Percentiles rank a stretch among this genome's conserved stretches.
These are phyloP conservation scores for Macrotrachela quadricornifera DNA, from an alignment of 1,140 invertebrate species.

Conservation along the genomic window DNA sequence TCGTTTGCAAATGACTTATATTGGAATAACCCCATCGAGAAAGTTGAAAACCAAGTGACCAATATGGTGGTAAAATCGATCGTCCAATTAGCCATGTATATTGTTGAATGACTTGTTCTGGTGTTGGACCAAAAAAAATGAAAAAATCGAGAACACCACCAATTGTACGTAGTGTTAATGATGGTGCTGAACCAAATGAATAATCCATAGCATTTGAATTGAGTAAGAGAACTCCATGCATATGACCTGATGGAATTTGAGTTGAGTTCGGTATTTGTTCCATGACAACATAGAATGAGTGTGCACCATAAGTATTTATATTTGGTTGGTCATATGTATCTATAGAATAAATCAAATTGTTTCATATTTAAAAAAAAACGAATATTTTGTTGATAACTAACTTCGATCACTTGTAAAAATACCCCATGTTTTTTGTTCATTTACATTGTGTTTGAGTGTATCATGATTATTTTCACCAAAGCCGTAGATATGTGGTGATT, in stretches of 20 bases:
- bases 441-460: slow-evolving; percentile 18
- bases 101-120: slow-evolving; percentile 53
- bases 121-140: slow-evolving; percentile 27
- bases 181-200: slow-evolving; percentile 11
- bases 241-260: too few relatives aligned
- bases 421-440: slow-evolving; percentile 18
- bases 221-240: slow-evolving; percentile 19
- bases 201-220: slow-evolving; percentile 24
- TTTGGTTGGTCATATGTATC: background rate
- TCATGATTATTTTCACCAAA: slow-evolving; percentile 29
- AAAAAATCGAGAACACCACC: slow-evolving; percentile 28
- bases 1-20: slow-evolving; percentile 10
- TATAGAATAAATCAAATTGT: background rate
- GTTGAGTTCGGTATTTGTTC: background rate
- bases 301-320: slow-evolving; percentile 4
- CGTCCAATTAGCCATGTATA: slow-evolving; percentile 42
- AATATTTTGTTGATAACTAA: too few relatives aligned
- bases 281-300: slow-evolving; percentile 9
- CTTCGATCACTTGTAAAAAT: slow-evolving; percentile 19
- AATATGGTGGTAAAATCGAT: slow-evolving; percentile 52
- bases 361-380: background rate
- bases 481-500: slow-evolving; percentile 16
- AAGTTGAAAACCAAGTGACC: slow-evolving; percentile 65
- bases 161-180: slow-evolving; percentile 19
- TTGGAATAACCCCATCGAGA: slow-evolving; percentile 37